Evolutionary conservation across 2,113 vertebrate genomes (phyloP), one percentile per base, ranked within the genome.

Genomic region (Pangasianodon gigas): DNA sequence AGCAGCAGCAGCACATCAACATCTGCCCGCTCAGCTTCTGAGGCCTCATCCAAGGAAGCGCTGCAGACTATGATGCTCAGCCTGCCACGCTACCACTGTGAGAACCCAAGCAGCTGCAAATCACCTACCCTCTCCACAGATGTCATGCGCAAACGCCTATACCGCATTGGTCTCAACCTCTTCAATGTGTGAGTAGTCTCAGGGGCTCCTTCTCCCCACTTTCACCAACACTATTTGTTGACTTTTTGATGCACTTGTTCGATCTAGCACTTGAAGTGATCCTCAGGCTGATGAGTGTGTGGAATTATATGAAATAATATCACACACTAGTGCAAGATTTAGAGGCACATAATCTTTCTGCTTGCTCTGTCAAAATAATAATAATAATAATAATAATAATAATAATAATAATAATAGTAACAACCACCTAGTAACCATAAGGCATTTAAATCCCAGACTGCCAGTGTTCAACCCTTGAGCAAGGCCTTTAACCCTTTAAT

Each of bases 31-130:
- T 98, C 98, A 0, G 96, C 97, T 26, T 98, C 98, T 0, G 97
- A 97, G 19, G 94, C 95, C 0, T 96, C 97, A 3, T 98, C 98
- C 13, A 99, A 98, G 93, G 98, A 99, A 91, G 97, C 98, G 0
- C 95, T 99, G 90, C 98, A 99, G 95, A 97, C 98, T 90, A 98
- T 99, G 98, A 98, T 99, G 94, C 96, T 99, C 94, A 99, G 98
- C 93, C 96, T 99, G 93, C 98, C 98, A 0, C 97, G 98, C 86
- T 98, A 98, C 96, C 98, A 99, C 94, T 99, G 98, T 89, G 98
- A 99, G 94, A 99, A 99, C 93, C 98, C 98, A 0, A 96, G 97
- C 21, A 97, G 97, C 96, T 99, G 98, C 95, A 98, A 97, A 93
- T 99, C 98, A 0, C 98, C 98, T 80, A 99, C 98, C 0, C 96